Percentiles rank a stretch among this genome's conserved stretches.
These are phyloP conservation scores for Eristalinus sepulchralis DNA, from an alignment of 2,888 invertebrate species.

Conservation along the genomic window DNA sequence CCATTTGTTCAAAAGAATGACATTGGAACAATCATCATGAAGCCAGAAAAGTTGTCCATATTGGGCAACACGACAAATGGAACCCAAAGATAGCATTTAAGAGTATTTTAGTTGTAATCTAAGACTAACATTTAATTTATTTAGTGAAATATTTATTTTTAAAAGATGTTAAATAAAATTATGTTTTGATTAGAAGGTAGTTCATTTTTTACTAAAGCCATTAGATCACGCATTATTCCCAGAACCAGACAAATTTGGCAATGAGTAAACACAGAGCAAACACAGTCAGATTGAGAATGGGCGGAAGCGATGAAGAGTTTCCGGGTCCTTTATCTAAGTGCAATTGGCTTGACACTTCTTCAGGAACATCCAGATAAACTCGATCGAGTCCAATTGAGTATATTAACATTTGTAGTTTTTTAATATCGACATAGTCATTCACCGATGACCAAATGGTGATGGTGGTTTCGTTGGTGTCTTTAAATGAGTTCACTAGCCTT, in stretches of 20 bases:
- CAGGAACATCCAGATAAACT: conserved; percentile 90
- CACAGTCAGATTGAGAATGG: conserved; percentile 74
- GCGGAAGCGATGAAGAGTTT: conserved; percentile 67
- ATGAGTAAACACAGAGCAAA: conserved; percentile 75
- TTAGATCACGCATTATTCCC: background rate
- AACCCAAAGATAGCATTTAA: conserved; percentile 40
- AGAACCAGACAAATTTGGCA: conserved; percentile 72
- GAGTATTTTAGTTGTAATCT: conserved; percentile 20
- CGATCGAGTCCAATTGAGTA: conserved; percentile 85
- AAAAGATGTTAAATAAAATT: background rate
- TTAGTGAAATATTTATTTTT: conserved; percentile 40
- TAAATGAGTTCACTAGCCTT: conserved; percentile 82
- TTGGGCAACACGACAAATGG: conserved; percentile 20
- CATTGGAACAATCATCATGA: conserved; percentile 29
- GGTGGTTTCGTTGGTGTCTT: conserved; percentile 81
- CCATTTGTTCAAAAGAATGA: conserved; percentile 50
- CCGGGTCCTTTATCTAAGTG: conserved; percentile 72
- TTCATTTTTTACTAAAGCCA: background rate
- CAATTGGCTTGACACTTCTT: conserved; percentile 82
- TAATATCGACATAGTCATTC: conserved; percentile 86
- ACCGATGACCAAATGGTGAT: conserved; percentile 90
- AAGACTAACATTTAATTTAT: conserved; percentile 30
- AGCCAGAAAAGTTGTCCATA: conserved; percentile 48
- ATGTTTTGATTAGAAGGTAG: conserved; percentile 13
- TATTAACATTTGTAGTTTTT: conserved; percentile 85